These are phyloP conservation scores for Colinus virginianus DNA, from an alignment of 2,113 vertebrate species.

Conservation along the genomic window DNA sequence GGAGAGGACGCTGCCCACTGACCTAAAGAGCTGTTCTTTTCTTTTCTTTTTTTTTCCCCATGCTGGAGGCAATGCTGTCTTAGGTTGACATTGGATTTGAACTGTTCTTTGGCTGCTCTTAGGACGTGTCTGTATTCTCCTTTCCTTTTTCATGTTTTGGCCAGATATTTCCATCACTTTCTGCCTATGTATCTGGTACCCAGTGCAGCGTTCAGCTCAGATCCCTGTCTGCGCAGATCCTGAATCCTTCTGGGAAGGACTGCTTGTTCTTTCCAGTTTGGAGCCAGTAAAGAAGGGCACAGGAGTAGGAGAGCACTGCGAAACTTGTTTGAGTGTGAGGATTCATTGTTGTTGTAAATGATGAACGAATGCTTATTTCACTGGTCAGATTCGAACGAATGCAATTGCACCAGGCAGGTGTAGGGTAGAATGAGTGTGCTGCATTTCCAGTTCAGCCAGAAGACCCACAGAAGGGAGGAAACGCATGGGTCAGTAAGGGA, in stretches of 20 bases:
- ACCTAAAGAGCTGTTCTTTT: background rate
- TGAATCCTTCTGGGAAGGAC: background rate
- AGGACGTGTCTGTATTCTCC: background rate
- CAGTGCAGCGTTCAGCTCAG: background rate
- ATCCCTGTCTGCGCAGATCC: background rate
- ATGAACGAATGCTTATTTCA: constrained; percentile 3
- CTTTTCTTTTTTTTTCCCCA: background rate
- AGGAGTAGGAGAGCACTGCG: background rate
- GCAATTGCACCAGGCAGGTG: constrained; percentile 29
- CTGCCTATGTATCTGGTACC: background rate
- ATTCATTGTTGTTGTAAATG: background rate
- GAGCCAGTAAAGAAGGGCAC: background rate
- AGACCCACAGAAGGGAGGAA: constrained; percentile 70
- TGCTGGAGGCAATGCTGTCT: background rate
- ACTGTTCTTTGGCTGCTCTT: background rate
- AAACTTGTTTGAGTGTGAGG: background rate
- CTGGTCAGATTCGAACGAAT: constrained; percentile 50
- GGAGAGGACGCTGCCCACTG: background rate
- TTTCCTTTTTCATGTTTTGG: background rate
- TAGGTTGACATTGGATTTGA: background rate
- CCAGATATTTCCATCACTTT: background rate
- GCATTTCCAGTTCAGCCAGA: constrained; percentile 69
- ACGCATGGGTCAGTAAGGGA: constrained; percentile 70
- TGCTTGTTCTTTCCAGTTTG: background rate
- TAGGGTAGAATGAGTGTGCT: constrained; percentile 56